Base-by-base conservation (phyloP, 1,140 invertebrate genomes). In the Pachyrhynchus sulphureomaculatus region DNA sequence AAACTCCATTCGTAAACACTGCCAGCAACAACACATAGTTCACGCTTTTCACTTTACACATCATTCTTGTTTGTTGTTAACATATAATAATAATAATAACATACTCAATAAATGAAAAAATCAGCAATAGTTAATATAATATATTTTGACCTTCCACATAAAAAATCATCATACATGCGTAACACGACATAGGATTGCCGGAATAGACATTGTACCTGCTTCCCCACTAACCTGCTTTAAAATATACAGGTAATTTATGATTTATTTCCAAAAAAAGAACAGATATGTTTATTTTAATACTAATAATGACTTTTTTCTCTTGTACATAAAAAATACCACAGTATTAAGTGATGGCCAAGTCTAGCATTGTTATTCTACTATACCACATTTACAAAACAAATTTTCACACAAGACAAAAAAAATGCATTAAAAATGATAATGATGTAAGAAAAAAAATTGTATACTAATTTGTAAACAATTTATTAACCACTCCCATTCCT, bases 131-230 rank as follows among this genome's bases (percentile, higher is more conserved):
- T 33, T 59, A 60, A 59, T 54, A 49, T 64, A 53, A 64, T 58
- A 45, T 48, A 59, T 66, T 66, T 61, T 68, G 68, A 69, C 68
- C 68, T 69, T 69, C 68, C 60, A 58, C 51, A 51, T 58, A 63
- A 68, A 65, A 68, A 68, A 66, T 67, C 66, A 66, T 69, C 65
- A 66, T 68, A 69, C 63, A 69, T 68, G 68, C 68, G 68, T 69
- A 68, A 65, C 65, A 57, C 34, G 39, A 51, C 51, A 34, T 34
- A 36, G 5, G n/a, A 18, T 54, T 54, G 36, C 42, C 21, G 44
- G 32, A 24, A 65, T 26, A 42, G 29, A 48, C 33, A 24, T 47
- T 44, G 33, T 47, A 34, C 44, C 5, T 53, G 20, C n/a, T 4
- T 53, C 51, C 51, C 51, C 51, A 53, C 51, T 41, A 53, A 20